Conservation (phyloP, 1,140 invertebrate genomes). For the Chelonus insularis region DNA sequence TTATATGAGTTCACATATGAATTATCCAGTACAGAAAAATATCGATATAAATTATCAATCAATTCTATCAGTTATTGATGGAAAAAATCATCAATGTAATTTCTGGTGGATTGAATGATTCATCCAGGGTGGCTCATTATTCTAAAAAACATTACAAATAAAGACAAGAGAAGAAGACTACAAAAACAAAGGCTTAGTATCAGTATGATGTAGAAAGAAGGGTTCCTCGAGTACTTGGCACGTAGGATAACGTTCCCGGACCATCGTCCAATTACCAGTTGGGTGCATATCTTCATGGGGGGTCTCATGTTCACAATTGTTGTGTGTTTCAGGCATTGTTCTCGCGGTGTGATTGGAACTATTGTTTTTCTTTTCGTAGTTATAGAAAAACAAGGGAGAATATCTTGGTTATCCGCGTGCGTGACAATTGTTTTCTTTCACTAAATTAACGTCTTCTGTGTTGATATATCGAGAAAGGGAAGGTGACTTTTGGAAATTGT, state of each 20-base stretch:
- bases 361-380: conserved; percentile 56
- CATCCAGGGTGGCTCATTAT: too few species aligned
- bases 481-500: too few species aligned
- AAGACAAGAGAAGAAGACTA: conserved; percentile 6
- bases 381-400: conserved; percentile 33
- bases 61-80: too few species aligned
- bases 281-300: conserved; percentile 57
- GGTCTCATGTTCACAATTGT: conserved; percentile 60
- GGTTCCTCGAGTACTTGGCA: conserved; percentile 53
- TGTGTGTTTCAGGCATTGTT: conserved; percentile 56
- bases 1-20: too few species aligned
- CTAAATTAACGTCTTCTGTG: too few species aligned
- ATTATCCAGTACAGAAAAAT: too few species aligned
- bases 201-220: conserved; percentile 37
- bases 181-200: conserved; percentile 26
- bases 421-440: too few species aligned
- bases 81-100: too few species aligned
- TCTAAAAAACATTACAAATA: too few species aligned
- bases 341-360: conserved; percentile 52
- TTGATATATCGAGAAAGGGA: too few species aligned
- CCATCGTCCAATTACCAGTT: conserved; percentile 56
- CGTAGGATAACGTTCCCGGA: conserved; percentile 40
- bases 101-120: too few species aligned
- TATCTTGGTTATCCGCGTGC: not conserved
- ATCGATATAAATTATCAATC: too few species aligned